phyloP scores from a whole-genome alignment of 1,140 invertebrate genomes.

The Sesamia nonagrioides region DNA sequence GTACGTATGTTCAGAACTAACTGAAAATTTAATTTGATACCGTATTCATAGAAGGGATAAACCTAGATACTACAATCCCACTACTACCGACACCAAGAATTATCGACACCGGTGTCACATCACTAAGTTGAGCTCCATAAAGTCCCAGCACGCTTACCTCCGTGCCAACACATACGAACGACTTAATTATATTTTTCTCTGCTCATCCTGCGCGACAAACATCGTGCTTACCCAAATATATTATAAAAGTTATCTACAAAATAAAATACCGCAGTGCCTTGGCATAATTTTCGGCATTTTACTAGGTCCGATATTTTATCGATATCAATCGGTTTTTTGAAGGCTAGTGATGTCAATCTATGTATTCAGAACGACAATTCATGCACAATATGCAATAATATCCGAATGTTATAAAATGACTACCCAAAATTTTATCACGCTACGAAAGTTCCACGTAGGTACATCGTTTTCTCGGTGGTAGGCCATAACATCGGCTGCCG shows the following conservation, averaged over 20 bases:
- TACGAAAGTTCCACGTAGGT: no score
- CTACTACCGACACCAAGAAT: background rate
- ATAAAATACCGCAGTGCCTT: background rate
- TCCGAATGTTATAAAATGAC: no score
- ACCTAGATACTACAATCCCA: no score
- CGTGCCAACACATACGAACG: conserved; percentile 79
- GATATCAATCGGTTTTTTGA: background rate
- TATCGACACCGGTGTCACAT: conserved; percentile 2
- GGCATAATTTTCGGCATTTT: background rate
- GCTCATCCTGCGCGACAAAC: background rate
- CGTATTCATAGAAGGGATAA: no score
- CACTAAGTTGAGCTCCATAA: conserved; percentile 58
- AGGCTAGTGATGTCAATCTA: no score
- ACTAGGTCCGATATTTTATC: background rate
- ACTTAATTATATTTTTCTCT: conserved; percentile 79
- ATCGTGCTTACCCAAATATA: conserved; percentile 22
- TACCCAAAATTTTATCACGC: no score
- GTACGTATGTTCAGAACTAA: no score
- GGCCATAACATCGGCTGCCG: no score
- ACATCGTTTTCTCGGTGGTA: no score
- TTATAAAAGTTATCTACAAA: conserved; percentile 10
- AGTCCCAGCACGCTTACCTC: conserved; percentile 67
- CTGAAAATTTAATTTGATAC: no score
- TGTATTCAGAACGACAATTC: no score
- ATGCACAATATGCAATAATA: no score